Evolutionary conservation across 2,797 vertebrate species (phyloP).

Genomic region (Sparidentex hasta): DNA sequence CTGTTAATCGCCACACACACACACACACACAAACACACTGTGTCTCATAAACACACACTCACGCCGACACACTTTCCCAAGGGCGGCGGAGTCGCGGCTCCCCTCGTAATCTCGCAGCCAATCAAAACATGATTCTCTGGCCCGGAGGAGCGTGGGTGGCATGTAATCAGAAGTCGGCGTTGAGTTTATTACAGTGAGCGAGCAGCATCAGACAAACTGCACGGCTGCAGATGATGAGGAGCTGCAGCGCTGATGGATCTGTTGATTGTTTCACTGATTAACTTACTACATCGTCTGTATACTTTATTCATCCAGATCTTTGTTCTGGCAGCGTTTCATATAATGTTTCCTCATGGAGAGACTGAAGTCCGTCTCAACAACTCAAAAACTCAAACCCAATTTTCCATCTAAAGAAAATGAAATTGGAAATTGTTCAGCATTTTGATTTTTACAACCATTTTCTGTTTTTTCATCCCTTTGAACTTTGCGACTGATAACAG

Average conservation of each 20-base stretch:
- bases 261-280: background rate
- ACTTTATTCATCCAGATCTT: background rate
- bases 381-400: too few relatives aligned
- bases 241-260: too few relatives aligned
- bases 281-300: background rate
- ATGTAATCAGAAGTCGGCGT: conserved; percentile 34
- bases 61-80: conserved; percentile 44
- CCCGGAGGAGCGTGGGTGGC: conserved; percentile 46
- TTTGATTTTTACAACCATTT: too few relatives aligned
- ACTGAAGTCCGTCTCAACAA: too few relatives aligned
- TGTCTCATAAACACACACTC: conserved; percentile 29
- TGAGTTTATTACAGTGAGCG: conserved; percentile 1
- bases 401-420: too few relatives aligned
- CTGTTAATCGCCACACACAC: conserved; percentile 55
- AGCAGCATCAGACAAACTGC: background rate
- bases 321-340: too few relatives aligned
- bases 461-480: too few relatives aligned
- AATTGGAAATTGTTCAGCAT: too few relatives aligned
- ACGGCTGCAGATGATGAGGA: background rate
- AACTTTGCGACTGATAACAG: too few relatives aligned
- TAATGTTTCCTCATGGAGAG: too few relatives aligned
- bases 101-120: conserved; percentile 54
- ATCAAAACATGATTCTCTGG: conserved; percentile 56
- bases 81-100: conserved; percentile 45
- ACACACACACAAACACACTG: background rate